Conservation (phyloP, 2,888 invertebrate species). For the Metopia argyrocephala region DNA sequence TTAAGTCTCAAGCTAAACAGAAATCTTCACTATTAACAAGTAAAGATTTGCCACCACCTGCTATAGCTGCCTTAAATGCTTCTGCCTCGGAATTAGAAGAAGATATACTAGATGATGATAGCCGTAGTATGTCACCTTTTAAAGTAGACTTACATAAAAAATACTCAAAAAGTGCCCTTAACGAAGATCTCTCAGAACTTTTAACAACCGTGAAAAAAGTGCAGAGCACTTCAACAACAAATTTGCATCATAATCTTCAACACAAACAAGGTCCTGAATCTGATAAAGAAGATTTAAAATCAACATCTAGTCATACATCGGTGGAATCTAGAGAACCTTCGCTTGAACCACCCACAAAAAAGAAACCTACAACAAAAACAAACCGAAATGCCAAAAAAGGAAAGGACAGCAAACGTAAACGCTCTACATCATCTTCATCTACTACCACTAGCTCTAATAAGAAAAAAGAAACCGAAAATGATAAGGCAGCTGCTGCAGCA, state of each 20-base stretch:
- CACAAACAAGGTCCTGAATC: slow-evolving; percentile 51
- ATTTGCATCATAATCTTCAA: slow-evolving; percentile 36
- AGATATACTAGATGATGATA: slow-evolving; percentile 70
- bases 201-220: slow-evolving; percentile 74
- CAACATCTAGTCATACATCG: slow-evolving; percentile 71
- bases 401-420: slow-evolving; percentile 64
- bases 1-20: slow-evolving; percentile 64
- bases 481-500: slow-evolving; percentile 71
- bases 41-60: slow-evolving; percentile 72
- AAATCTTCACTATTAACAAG: slow-evolving; percentile 60
- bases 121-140: slow-evolving; percentile 77
- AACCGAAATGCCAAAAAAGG: slow-evolving; percentile 50
- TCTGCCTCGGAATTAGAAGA: slow-evolving; percentile 74
- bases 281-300: slow-evolving; percentile 74
- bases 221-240: slow-evolving; percentile 66
- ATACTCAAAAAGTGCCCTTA: slow-evolving; percentile 78
- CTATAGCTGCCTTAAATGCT: slow-evolving; percentile 72
- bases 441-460: slow-evolving; percentile 34
- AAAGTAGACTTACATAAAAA: slow-evolving; percentile 78
- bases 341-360: slow-evolving; percentile 50
- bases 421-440: slow-evolving; percentile 53
- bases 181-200: slow-evolving; percentile 75
- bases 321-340: slow-evolving; percentile 62
- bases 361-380: slow-evolving; percentile 42
- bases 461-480: slow-evolving; percentile 64